These are phyloP conservation scores for Caranx ignobilis DNA, from an alignment of 2,113 vertebrate species.

Conservation along the genomic window DNA sequence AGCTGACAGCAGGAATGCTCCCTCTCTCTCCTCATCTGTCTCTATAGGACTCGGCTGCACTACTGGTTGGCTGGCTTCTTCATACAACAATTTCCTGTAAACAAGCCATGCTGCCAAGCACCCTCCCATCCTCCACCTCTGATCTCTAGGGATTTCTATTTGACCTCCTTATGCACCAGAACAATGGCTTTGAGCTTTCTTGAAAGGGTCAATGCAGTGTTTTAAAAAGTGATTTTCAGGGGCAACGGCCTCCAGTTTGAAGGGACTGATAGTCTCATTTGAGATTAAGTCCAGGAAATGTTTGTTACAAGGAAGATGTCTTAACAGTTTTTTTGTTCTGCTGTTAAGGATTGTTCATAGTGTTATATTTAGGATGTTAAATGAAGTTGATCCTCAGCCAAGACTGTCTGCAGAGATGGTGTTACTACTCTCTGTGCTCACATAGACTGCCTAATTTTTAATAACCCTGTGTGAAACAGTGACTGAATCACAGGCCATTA, in stretches of 20 bases:
- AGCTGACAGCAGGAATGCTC: constrained; percentile 85
- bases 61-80: constrained; percentile 74
- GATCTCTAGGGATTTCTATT: constrained; percentile 68
- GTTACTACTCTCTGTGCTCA: no score
- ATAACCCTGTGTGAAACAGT: no score
- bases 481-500: no score
- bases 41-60: constrained; percentile 72
- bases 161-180: constrained; percentile 73
- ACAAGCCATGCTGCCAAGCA: constrained; percentile 74
- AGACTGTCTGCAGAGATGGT: no score
- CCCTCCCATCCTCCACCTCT: constrained; percentile 78
- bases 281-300: constrained; percentile 46
- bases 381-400: not conserved
- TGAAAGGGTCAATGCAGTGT: constrained; percentile 47
- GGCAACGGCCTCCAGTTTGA: constrained; percentile 63
- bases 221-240: constrained; percentile 61
- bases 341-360: not conserved
- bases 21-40: constrained; percentile 78
- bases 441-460: no score
- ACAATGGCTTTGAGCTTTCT: constrained; percentile 57
- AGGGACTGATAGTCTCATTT: constrained; percentile 52
- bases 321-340: constrained; percentile 11
- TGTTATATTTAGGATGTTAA: constrained; percentile 16
- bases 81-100: constrained; percentile 85
- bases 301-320: constrained; percentile 30